These are phyloP conservation scores for Nycteola revayana DNA, from an alignment of 2,888 invertebrate species.

Conservation along the genomic window DNA sequence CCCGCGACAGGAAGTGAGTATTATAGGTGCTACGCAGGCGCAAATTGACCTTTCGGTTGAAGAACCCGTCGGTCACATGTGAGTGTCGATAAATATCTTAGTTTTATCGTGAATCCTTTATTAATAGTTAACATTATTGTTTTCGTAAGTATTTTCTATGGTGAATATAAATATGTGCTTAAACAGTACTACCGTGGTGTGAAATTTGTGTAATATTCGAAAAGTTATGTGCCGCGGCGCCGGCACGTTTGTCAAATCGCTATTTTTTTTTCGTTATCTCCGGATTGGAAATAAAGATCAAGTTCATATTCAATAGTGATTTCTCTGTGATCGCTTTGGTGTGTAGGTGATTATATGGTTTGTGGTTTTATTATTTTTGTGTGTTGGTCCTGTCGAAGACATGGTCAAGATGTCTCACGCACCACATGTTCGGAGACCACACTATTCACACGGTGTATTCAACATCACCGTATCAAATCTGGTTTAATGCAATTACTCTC, in stretches of 20 bases:
- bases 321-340: slow-evolving; percentile 38
- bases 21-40: slow-evolving; percentile 86
- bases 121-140: slow-evolving; percentile 64
- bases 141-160: slow-evolving; percentile 78
- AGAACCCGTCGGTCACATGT: slow-evolving; percentile 96
- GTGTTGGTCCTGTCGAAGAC: slow-evolving; percentile 49
- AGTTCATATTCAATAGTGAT: slow-evolving; percentile 42
- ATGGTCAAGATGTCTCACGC: slow-evolving; percentile 66
- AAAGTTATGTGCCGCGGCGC: slow-evolving; percentile 65
- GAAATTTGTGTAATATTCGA: slow-evolving; percentile 69
- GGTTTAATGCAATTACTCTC: slow-evolving; percentile 35
- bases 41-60: slow-evolving; percentile 89
- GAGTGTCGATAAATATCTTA: slow-evolving; percentile 86
- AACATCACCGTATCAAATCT: slow-evolving; percentile 42
- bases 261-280: slow-evolving; percentile 60
- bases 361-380: slow-evolving; percentile 46
- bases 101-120: slow-evolving; percentile 75
- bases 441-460: slow-evolving; percentile 45
- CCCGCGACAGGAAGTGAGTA: slow-evolving; percentile 80
- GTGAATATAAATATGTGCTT: slow-evolving; percentile 71
- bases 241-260: slow-evolving; percentile 78
- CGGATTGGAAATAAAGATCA: slow-evolving; percentile 47
- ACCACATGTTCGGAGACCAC: slow-evolving; percentile 74
- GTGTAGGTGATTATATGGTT: slow-evolving; percentile 43
- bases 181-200: slow-evolving; percentile 54